Evolutionary conservation across 2,113 vertebrate genomes (phyloP), one percentile per base, ranked within the genome.

Genomic region (Cyphomyrus plagiostoma): DNA sequence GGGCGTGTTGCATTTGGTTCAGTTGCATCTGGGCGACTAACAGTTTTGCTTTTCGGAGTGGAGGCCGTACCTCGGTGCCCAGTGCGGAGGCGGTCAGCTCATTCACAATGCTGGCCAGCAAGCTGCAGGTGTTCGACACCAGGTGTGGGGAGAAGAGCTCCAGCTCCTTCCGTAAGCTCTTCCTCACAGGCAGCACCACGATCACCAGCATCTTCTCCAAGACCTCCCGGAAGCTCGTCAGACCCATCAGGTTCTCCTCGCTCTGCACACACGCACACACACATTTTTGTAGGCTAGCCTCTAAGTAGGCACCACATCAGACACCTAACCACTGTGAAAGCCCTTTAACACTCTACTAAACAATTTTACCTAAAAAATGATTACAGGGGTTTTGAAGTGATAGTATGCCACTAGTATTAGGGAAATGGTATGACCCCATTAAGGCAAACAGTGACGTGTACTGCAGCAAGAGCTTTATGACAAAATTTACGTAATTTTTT

Each of bases 181-280:
- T 99, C 86, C 98, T 96, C 80, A 99, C 98, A 0, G 98, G 98
- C 15, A 99, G 95, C 88, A 99, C 97, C 89, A 99, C 98, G 89
- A 99, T 99, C 89, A 99, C 98, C 90, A 99, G 92, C 98, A 99
- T 99, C 92, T 99, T 99, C 92, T 99, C 98, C 88, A 99, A 92
- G 21, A 99, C 98, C 92, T 99, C 98, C 2, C 98, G 96, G 91
- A 99, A 99, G 91, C 98, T 99, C 15, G 98, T 98, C 97, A 99
- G 98, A 15, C 98, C 98, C 89, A 98, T 98, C 90, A 99, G 95
- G 92, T 98, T 99, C 94, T 99, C 98, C 92, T 99, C 98, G 5
- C 96, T 98, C 98, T 99, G 89, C 30, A 46, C 46, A n/a, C 13
- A 21, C 49, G 53, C 1, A 1, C 45, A 23, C 82, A 84, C 80